Percentiles rank a stretch among this genome's conserved stretches.
Evolutionary conservation across 2,113 vertebrate species (phyloP).

Genomic region (Aviceda subcristata): DNA sequence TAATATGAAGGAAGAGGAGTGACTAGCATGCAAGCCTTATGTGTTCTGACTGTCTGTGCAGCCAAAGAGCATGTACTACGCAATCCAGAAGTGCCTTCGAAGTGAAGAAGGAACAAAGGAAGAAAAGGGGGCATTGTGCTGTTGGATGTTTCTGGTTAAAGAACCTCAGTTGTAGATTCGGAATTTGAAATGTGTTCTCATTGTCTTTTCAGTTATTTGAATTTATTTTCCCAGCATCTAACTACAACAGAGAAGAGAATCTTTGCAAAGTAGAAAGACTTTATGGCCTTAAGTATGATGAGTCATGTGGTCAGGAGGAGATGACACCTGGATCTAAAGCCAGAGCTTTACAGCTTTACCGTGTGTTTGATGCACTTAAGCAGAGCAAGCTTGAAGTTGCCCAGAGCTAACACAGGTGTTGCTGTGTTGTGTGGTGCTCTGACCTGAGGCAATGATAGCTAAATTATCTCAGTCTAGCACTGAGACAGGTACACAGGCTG

Average conservation of each 20-base stretch:
- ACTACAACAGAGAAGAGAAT: constrained; percentile 41
- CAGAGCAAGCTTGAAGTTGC: neutral
- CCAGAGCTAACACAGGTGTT: neutral
- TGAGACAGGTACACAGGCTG: neutral
- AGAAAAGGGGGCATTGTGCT: constrained; percentile 64
- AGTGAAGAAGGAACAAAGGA: constrained; percentile 66
- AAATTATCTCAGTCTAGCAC: neutral
- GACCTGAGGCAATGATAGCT: neutral
- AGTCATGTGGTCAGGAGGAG: constrained; percentile 1
- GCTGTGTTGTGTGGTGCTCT: neutral
- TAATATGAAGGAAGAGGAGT: constrained; percentile 82
- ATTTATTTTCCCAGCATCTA: constrained; percentile 57
- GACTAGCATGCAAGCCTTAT: constrained; percentile 66
- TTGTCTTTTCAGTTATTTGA: constrained; percentile 67
- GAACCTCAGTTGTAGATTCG: constrained; percentile 59
- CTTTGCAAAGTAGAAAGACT: constrained; percentile 49
- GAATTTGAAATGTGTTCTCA: constrained; percentile 66
- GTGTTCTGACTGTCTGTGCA: constrained; percentile 77
- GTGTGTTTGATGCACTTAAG: neutral
- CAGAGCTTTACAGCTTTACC: constrained; percentile 23
- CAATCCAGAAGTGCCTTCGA: constrained; percentile 90
- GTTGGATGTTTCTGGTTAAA: constrained; percentile 69
- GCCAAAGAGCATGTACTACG: constrained; percentile 83
- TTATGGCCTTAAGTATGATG: constrained; percentile 59
- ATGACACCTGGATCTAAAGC: constrained; percentile 35